Evolutionary conservation across 2,888 invertebrate genomes (phyloP), one percentile per base, ranked within the genome.

Genomic region (Platycheirus albimanus): DNA sequence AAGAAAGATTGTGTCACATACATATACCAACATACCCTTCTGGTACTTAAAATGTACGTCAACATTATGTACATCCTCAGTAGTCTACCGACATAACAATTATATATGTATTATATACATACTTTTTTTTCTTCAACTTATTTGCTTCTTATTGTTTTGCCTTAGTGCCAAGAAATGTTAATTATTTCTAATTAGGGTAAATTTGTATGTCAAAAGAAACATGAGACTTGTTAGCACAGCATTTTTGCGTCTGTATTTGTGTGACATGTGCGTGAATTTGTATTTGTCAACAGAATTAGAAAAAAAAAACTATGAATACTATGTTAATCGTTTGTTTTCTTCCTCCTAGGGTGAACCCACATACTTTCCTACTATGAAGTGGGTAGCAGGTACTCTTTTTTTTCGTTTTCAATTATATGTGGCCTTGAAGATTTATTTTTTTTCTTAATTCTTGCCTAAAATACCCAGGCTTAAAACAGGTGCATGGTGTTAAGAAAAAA

Each of bases 111-210:
- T 19, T 7, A 20, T 8, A 20, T 36, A n/a, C n/a, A n/a, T n/a
- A n/a, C n/a, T 36, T 54, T 52, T 56, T 17, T 28, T 56, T 30
- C 13, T 20, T 20, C 38, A 36, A 43, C 30, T 54, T 38, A 20
- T 54, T 41, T 52, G 30, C 15, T 13, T 33, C 71, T 47, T 56
- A 33, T 33, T 64, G 24, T 49, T 41, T 41, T 36, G 70, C 36
- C 11, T 49, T 56, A 41, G 43, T 77, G 77, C 49, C 71, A 71
- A 64, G 70, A 70, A 76, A 80, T 70, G 80, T 70, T 76, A 80
- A 80, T 76, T 80, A 76, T 76, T 80, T 76, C 70, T 70, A 80
- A 70, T 80, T 64, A 70, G 76, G 43, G 70, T 80, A 58, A 76
- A 76, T 70, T 80, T 80, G 64, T 80, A 19, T 70, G 76, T 76